A percentile compares a stretch with the other conserved stretches of the same genome.
Evolutionary conservation across 2,797 vertebrate species (phyloP).

Genomic region (Phoebastria nigripes): DNA sequence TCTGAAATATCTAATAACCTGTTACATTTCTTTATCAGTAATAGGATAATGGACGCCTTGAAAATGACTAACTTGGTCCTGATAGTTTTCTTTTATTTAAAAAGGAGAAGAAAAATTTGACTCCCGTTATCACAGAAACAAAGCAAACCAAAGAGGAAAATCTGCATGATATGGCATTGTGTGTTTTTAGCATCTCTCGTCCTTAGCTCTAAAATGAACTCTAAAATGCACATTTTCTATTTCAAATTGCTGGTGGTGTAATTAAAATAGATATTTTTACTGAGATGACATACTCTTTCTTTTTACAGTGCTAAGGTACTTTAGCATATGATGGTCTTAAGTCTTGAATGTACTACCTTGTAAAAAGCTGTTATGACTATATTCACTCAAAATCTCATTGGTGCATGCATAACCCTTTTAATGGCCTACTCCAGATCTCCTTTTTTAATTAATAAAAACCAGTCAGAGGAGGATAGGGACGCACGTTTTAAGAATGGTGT

Average conservation of each 20-base stretch:
- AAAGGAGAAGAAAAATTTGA: background rate
- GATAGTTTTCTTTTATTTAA: background rate
- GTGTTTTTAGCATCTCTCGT: background rate
- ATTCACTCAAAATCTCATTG: background rate
- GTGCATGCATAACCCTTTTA: background rate
- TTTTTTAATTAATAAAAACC: background rate
- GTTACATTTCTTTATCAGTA: background rate
- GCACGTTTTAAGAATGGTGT: background rate
- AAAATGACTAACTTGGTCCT: background rate
- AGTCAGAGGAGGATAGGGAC: background rate
- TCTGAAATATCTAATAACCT: background rate
- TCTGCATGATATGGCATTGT: background rate
- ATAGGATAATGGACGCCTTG: background rate
- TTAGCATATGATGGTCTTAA: background rate
- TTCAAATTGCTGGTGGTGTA: background rate
- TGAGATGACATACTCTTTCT: background rate
- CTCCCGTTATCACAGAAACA: background rate
- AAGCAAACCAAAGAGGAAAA: background rate
- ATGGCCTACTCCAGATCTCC: background rate
- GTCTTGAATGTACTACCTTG: background rate
- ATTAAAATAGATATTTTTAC: constrained; percentile 10
- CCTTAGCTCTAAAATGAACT: background rate
- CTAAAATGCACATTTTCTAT: background rate
- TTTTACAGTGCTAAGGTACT: background rate
- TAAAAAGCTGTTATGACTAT: background rate